These are phyloP conservation scores for Hedychridium roseum DNA, from an alignment of 2,888 invertebrate species.

Conservation along the genomic window DNA sequence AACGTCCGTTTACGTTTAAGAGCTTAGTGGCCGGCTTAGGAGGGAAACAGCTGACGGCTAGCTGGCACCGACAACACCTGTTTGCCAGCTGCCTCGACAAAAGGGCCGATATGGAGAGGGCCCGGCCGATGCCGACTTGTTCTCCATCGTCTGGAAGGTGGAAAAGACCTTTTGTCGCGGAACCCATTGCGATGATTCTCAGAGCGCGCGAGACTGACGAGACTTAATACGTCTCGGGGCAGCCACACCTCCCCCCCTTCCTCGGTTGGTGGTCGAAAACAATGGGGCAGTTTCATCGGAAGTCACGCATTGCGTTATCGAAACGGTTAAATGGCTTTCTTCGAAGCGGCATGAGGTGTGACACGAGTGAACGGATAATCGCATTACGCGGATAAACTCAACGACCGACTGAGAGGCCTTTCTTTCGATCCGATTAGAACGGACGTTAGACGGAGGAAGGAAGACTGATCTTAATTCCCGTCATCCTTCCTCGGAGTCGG, in stretches of 20 bases:
- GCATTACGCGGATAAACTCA: too few species aligned
- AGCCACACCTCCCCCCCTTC: constrained; percentile 29
- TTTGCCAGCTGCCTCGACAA: constrained; percentile 59
- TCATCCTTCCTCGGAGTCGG: too few species aligned
- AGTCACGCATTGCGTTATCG: constrained; percentile 24
- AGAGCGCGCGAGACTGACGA: too few species aligned
- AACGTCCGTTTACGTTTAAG: constrained; percentile 33
- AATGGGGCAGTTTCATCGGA: constrained; percentile 21
- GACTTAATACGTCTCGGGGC: constrained; percentile 9
- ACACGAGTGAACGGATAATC: too few species aligned
- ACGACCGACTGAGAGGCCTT: too few species aligned
- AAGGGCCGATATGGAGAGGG: constrained; percentile 36
- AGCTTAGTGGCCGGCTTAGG: constrained; percentile 35
- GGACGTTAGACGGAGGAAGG: too few species aligned
- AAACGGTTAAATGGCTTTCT: constrained; percentile 28
- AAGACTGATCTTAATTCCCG: too few species aligned
- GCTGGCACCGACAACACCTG: constrained; percentile 51
- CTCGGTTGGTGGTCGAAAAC: constrained; percentile 20
- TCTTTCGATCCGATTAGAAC: too few species aligned
- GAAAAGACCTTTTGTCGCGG: constrained; percentile 16
- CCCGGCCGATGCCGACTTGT: constrained; percentile 4
- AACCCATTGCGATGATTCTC: neutral
- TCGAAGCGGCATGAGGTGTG: constrained; percentile 19
- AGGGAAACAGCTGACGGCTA: constrained; percentile 54
- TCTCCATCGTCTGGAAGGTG: constrained; percentile 11